Conservation (phyloP, 2,113 vertebrate species). For the Mola mola region DNA sequence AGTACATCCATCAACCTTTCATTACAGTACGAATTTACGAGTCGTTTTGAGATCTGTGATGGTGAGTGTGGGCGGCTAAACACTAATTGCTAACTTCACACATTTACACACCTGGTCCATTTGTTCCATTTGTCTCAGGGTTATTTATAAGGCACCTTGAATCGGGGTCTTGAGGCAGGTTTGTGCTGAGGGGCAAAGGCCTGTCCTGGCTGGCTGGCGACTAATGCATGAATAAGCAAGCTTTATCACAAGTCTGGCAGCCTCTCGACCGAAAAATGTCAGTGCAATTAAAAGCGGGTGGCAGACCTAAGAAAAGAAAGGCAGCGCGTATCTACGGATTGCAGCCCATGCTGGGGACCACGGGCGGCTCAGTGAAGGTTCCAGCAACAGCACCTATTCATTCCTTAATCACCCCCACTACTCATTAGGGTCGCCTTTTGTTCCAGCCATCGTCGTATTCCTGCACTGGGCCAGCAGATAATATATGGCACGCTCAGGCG, state of each 20-base stretch:
- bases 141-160: conserved; percentile 65
- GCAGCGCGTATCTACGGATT: conserved; percentile 66
- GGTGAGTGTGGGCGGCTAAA: conserved; percentile 45
- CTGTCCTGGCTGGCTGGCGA: conserved; percentile 48
- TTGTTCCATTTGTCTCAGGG: conserved; percentile 59
- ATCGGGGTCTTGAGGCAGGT: conserved; percentile 65
- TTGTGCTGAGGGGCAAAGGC: conserved; percentile 28
- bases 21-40: conserved; percentile 48
- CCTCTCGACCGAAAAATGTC: conserved; percentile 57
- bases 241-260: conserved; percentile 74
- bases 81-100: conserved; percentile 30
- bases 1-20: conserved; percentile 44
- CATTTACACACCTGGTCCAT: conserved; percentile 47
- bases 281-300: conserved; percentile 66
- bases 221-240: conserved; percentile 64
- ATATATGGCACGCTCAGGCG: conserved; percentile 51
- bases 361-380: conserved; percentile 43
- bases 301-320: conserved; percentile 37
- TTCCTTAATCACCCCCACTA: conserved; percentile 76
- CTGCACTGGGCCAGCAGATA: conserved; percentile 58
- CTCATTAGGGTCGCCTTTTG: conserved; percentile 75
- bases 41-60: conserved; percentile 27
- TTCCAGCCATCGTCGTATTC: conserved; percentile 52
- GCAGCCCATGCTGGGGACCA: conserved; percentile 58
- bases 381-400: conserved; percentile 62